A percentile compares a stretch with the other conserved stretches of the same genome.
Conservation (phyloP, 1,140 invertebrate species). For the Eriocheir sinensis region DNA sequence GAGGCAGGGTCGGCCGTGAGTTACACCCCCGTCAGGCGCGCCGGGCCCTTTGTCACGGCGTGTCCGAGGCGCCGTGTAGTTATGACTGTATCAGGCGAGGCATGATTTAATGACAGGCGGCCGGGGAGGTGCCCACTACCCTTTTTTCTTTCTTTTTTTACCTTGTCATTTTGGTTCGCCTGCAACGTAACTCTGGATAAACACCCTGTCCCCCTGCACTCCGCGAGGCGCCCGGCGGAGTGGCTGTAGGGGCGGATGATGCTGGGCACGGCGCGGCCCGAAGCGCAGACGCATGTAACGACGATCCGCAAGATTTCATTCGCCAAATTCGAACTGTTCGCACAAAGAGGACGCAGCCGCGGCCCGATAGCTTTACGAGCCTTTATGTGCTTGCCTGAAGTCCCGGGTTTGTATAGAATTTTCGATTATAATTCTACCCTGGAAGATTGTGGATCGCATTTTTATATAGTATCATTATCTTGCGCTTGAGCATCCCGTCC, state of each 20-base stretch:
- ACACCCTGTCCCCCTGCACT: not conserved
- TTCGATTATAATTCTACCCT: slow-evolving; percentile 62
- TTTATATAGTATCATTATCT: slow-evolving; percentile 67
- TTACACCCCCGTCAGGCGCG: slow-evolving; percentile 68
- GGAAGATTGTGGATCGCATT: slow-evolving; percentile 54
- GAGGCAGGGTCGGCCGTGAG: slow-evolving; percentile 59
- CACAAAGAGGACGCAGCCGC: slow-evolving; percentile 34
- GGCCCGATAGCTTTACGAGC: slow-evolving; percentile 58
- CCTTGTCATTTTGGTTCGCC: slow-evolving; percentile 59
- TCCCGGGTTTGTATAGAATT: slow-evolving; percentile 34
- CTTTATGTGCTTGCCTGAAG: slow-evolving; percentile 70
- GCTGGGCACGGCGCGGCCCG: not conserved
- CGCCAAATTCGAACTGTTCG: not conserved
- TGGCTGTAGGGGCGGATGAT: slow-evolving; percentile 6
- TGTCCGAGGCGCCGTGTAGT: slow-evolving; percentile 67
- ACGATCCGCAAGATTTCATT: not conserved
- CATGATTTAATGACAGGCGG: slow-evolving; percentile 73
- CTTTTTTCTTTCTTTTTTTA: slow-evolving; percentile 59
- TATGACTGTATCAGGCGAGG: slow-evolving; percentile 70
- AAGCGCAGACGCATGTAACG: not conserved
- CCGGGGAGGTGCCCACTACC: slow-evolving; percentile 60
- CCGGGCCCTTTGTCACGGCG: slow-evolving; percentile 72
- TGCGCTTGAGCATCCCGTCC: slow-evolving; percentile 26
- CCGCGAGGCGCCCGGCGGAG: not conserved
- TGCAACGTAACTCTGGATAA: slow-evolving; percentile 25